Evolutionary conservation across 2,113 vertebrate genomes (phyloP).

Genomic region (Otis tarda): DNA sequence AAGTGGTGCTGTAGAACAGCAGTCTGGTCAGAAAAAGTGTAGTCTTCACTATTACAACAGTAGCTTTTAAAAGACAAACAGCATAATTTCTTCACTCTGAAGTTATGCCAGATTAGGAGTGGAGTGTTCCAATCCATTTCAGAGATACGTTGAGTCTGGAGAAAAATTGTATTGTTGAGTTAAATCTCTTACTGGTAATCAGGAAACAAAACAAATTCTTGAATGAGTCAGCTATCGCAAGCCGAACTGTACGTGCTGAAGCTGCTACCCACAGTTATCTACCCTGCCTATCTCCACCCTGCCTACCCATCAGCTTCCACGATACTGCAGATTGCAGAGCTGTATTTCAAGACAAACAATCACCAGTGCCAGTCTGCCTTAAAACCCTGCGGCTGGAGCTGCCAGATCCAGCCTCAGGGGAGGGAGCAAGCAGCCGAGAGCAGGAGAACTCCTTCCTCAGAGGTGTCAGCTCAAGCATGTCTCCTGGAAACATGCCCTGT

Average conservation of each 20-base stretch:
- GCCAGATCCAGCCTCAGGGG: not conserved
- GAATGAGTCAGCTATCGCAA: not conserved
- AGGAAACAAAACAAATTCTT: not conserved
- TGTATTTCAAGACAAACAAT: not conserved
- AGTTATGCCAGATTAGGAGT: not conserved
- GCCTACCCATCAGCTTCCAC: not conserved
- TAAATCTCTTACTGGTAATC: not conserved
- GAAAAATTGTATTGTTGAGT: not conserved
- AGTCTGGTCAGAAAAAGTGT: not conserved
- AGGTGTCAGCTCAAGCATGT: not conserved
- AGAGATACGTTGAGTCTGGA: not conserved
- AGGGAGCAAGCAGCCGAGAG: not conserved
- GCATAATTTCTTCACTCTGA: not conserved
- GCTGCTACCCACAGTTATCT: not conserved
- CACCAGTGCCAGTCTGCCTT: not conserved
- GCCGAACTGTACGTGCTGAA: not conserved
- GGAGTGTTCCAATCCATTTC: not conserved
- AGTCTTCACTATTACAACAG: not conserved
- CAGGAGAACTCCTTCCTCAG: not conserved
- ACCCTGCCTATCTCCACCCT: not conserved
- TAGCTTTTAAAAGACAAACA: not conserved
- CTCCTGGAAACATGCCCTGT: not conserved
- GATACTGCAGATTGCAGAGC: not conserved
- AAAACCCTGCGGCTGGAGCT: not conserved
- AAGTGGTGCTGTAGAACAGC: not conserved